These are phyloP conservation scores for Anguilla rostrata DNA, from an alignment of 2,113 vertebrate species.

Conservation along the genomic window DNA sequence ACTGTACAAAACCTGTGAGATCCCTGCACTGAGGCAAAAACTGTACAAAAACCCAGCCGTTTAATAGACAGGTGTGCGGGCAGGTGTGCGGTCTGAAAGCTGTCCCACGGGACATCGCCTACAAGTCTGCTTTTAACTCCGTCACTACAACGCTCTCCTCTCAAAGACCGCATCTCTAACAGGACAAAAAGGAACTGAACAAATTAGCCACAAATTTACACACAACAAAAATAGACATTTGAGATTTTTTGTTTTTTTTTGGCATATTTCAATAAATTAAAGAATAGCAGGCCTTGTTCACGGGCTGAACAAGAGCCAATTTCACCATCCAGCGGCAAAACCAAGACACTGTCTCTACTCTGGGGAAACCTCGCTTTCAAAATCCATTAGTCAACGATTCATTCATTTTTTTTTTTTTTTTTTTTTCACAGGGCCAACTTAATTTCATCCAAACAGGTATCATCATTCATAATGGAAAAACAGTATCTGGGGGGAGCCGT, in stretches of 20 bases:
- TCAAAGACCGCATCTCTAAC: slow-evolving; percentile 2
- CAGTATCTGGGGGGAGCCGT: neutral
- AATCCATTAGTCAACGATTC: neutral
- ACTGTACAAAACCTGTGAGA: slow-evolving; percentile 60
- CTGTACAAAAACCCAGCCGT: slow-evolving; percentile 42
- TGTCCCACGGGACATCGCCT: neutral
- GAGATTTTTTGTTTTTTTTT: slow-evolving; percentile 9
- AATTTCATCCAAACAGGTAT: neutral
- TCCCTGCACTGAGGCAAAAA: slow-evolving; percentile 45
- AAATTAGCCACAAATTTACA: neutral
- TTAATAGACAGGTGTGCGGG: neutral
- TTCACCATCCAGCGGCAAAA: neutral
- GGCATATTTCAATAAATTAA: slow-evolving; percentile 33
- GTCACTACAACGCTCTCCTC: neutral
- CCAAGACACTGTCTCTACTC: neutral
- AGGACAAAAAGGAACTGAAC: neutral
- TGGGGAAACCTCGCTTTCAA: neutral
- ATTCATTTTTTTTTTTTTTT: neutral
- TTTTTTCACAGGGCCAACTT: neutral
- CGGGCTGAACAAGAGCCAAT: neutral
- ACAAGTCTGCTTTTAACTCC: neutral
- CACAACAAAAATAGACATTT: neutral
- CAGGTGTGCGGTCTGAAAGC: neutral
- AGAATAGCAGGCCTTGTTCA: neutral
- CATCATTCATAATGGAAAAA: neutral